Evolutionary conservation across 1,140 invertebrate species (phyloP), one percentile per base, ranked within the genome.

Genomic region (Drosophila arawakana): DNA sequence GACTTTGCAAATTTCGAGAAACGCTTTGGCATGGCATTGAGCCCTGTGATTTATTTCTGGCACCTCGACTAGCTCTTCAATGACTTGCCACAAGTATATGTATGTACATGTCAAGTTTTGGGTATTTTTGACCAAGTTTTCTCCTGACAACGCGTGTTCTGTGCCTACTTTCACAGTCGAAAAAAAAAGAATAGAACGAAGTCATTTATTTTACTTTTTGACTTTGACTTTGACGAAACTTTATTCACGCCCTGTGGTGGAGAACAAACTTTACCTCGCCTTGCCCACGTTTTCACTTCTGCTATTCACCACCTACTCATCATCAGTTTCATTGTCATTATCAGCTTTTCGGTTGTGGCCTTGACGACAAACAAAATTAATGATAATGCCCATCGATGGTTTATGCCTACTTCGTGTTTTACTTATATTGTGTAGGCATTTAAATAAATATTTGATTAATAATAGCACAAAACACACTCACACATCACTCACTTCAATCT

Each of bases 381-480:
- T 86, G 82, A 85, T 86, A 78, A 83, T 74, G 65, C 66, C 55
- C 54, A 78, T 83, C 76, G 82, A 79, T 69, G 75, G 75, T 68
- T 61, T 71, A 85, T 58, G 68, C 57, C 57, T 60, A 62, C 58
- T 52, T 41, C 57, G 47, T 74, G 69, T 80, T 81, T 77, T 61
- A 25, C 50, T 65, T 46, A 34, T 25, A 9, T 13, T 34, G 13
- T 50, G 43, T 52, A 44, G 37, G 15, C 8, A 86, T 86, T 86
- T 86, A 86, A 88, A 86, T 86, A 86, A 88, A 88, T 86, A 88
- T 86, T 86, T 86, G 82, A 86, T 86, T 86, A 86, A 86, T 86
- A 85, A 71, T 71, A 11, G 41, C 37, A 43, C 18, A 49, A 63
- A 37, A 18, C 21, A 34, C 49, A 49, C 21, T 25, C 37, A 43